Evolutionary conservation across 1,140 invertebrate species (phyloP), one percentile per base, ranked within the genome.

Genomic region (Drosophila melanica): DNA sequence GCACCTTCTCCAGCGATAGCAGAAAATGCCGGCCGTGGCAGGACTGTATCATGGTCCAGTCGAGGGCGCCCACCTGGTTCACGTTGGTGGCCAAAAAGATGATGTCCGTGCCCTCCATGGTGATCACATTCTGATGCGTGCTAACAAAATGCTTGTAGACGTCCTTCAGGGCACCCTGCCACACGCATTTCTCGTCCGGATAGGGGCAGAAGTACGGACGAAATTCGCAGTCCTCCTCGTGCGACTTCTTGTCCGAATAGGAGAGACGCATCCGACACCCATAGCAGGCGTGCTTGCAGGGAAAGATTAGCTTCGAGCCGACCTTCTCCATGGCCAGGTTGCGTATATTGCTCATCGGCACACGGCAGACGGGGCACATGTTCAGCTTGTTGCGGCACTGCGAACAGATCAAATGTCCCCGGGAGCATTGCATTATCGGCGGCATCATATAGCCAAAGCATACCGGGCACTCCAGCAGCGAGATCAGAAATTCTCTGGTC

Each of bases 11-110:
- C 33, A 99, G 93, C n/a, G 99, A 98, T 58, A 99, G 93, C 97
- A 99, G 99, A 92, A 99, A 99, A 92, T 99, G 97, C 84, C 99
- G 97, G 47, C 97, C 97, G 92, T 99, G 99, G 93, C 99, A 99
- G 1, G 97, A 98, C 92, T 99, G 99, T 97, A 99, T 99, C 99
- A 99, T 99, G 0, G 99, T 99, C 99, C 99, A 99, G 92, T 99
- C 99, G 1, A 99, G 98, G 42, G 99, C 99, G 47, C 99, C 99
- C 35, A 98, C 98, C 67, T 99, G 94, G 93, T 99, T 99, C 45
- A 99, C 99, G 93, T 99, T 99, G 33, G 99, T 99, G 0, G 99
- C 99, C 74, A 99, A 93, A 92, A 99, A 99, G 27, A 99, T 98
- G 84, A 99, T 99, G 91, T 99, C 99, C 93, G 99, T 98, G 6